phyloP scores from a whole-genome alignment of 2,113 vertebrate species.

The Amphilophus citrinellus region DNA sequence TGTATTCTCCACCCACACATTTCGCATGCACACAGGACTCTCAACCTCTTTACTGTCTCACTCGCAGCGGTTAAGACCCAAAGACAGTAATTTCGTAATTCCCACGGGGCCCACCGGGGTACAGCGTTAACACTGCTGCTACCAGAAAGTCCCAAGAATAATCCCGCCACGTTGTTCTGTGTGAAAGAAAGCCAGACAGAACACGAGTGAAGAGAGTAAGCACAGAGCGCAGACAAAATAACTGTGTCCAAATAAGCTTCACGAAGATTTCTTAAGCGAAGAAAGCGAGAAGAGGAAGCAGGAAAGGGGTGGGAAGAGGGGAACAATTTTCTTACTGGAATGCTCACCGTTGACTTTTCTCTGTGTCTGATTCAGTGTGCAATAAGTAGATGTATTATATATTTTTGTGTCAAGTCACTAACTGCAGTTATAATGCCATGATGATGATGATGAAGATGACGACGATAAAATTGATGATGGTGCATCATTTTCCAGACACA shows the following conservation, averaged over 20 bases:
- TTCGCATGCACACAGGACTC: conserved; percentile 46
- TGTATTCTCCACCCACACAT: conserved; percentile 43
- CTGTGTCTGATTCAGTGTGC: conserved; percentile 79
- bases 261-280: conserved; percentile 61
- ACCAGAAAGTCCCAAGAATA: conserved; percentile 4
- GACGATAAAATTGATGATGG: conserved; percentile 30
- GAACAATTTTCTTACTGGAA: conserved; percentile 71
- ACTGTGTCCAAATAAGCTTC: conserved; percentile 74
- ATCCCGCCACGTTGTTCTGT: conserved; percentile 29
- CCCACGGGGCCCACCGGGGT: not conserved
- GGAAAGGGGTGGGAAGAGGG: not conserved
- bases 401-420: conserved; percentile 80
- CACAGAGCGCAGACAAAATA: conserved; percentile 27
- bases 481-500: conserved; percentile 57
- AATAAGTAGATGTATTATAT: conserved; percentile 82
- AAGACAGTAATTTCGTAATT: conserved; percentile 13
- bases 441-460: conserved; percentile 51
- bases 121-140: conserved; percentile 12
- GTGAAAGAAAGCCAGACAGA: conserved; percentile 29
- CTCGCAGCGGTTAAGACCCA: conserved; percentile 3
- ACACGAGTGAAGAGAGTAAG: conserved; percentile 36
- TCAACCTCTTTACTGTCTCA: conserved; percentile 19
- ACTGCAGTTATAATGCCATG: conserved; percentile 70
- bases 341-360: conserved; percentile 75
- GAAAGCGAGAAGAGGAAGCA: conserved; percentile 36